These are phyloP conservation scores for Pseudoatta argentina DNA, from an alignment of 1,140 invertebrate genomes.

Conservation along the genomic window DNA sequence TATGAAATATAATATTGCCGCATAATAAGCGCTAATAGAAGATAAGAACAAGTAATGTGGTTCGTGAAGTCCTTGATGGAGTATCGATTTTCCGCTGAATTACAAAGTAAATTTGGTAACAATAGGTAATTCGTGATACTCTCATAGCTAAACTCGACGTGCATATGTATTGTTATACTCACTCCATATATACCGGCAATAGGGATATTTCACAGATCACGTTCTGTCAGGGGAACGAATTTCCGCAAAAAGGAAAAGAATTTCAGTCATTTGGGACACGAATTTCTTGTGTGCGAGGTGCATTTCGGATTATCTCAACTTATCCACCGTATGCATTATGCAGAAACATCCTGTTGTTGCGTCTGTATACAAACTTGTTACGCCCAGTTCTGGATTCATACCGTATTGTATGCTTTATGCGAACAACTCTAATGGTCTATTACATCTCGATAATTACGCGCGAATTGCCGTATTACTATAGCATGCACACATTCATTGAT, in stretches of 20 bases:
- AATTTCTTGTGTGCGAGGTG: not conserved
- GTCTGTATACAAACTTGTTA: constrained; percentile 11
- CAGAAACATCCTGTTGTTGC: constrained; percentile 41
- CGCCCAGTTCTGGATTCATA: not conserved
- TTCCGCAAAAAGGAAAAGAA: constrained; percentile 1
- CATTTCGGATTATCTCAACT: not conserved
- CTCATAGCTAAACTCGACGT: not conserved
- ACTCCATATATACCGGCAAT: not conserved
- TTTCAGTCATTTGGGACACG: not conserved
- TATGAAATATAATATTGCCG: not conserved
- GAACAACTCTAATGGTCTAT: constrained; percentile 19
- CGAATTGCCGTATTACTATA: not conserved
- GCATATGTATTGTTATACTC: not conserved
- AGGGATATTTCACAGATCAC: constrained; percentile 9
- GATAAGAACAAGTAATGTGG: not conserved
- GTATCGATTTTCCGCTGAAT: constrained; percentile 7
- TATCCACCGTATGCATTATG: constrained; percentile 12
- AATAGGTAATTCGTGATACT: not conserved
- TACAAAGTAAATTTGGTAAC: constrained; percentile 30
- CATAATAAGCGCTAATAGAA: constrained; percentile 30
- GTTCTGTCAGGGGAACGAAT: not conserved
- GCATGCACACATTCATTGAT: not conserved
- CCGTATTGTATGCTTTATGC: not conserved
- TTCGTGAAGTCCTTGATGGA: not conserved
- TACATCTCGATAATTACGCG: constrained; percentile 12